A percentile compares a stretch with the other conserved stretches of the same genome.
phyloP scores from a whole-genome alignment of 2,113 vertebrate genomes.

The Colossoma macropomum region DNA sequence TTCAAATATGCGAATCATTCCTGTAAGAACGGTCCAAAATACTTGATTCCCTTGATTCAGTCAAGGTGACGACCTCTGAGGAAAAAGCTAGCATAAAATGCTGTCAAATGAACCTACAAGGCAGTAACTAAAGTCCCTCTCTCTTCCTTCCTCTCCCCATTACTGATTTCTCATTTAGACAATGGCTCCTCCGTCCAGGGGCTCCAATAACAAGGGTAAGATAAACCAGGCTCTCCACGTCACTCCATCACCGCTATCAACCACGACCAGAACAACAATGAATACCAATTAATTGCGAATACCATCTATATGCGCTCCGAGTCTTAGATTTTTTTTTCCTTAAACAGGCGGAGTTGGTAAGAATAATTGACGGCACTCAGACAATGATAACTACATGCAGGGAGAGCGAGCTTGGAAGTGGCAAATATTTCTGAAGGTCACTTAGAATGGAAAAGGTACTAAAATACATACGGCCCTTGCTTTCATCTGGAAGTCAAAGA shows the following conservation, averaged over 20 bases:
- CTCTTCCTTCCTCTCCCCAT: constrained; percentile 9
- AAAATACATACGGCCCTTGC: not conserved
- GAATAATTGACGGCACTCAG: constrained; percentile 19
- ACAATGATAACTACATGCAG: not conserved
- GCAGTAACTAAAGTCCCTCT: not conserved
- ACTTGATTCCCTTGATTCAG: not conserved
- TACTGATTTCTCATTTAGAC: constrained; percentile 78
- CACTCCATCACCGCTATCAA: constrained; percentile 34
- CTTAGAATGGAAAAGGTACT: constrained; percentile 61
- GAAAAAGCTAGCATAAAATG: not conserved
- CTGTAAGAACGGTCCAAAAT: no score
- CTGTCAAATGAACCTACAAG: not conserved
- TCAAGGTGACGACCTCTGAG: not conserved
- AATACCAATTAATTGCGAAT: constrained; percentile 20
- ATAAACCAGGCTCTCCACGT: constrained; percentile 28
- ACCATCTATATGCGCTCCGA: not conserved
- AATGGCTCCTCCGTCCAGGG: constrained; percentile 67
- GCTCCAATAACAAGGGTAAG: constrained; percentile 54
- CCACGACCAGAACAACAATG: constrained; percentile 45
- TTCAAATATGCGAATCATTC: no score
- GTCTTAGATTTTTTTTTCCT: not conserved
- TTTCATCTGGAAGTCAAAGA: not conserved
- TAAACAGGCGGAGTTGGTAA: not conserved
- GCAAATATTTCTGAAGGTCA: constrained; percentile 60
- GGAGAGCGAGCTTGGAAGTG: not conserved